Conservation (phyloP, 1,140 invertebrate genomes). For the Zaprionus tsacasi region DNA sequence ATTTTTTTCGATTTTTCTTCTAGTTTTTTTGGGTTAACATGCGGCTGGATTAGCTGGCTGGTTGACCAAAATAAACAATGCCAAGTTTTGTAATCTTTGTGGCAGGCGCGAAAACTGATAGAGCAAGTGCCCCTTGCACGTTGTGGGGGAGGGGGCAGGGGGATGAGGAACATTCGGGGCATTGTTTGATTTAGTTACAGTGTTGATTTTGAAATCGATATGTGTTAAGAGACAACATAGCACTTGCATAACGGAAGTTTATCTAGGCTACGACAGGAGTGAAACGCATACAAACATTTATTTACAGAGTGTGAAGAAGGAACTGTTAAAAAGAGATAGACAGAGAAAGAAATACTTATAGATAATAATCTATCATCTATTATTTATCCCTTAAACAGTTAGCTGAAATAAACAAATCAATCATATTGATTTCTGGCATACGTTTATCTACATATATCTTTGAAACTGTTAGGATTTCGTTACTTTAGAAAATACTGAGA, state of each 20-base stretch:
- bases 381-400: background rate
- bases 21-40: slow-evolving; percentile 62
- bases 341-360: slow-evolving; percentile 9
- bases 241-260: slow-evolving; percentile 62
- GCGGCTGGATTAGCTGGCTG: slow-evolving; percentile 47
- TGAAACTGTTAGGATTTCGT: too few relatives aligned
- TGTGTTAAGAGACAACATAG: slow-evolving; percentile 16
- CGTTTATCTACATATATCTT: too few relatives aligned
- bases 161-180: slow-evolving; percentile 12
- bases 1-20: slow-evolving; percentile 11
- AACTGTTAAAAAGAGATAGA: background rate
- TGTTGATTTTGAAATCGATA: slow-evolving; percentile 76
- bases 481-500: too few relatives aligned
- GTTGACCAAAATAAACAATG: slow-evolving; percentile 74
- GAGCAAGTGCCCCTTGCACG: slow-evolving; percentile 54
- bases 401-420: background rate
- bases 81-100: slow-evolving; percentile 65
- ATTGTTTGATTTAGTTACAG: slow-evolving; percentile 31
- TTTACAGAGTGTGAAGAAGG: slow-evolving; percentile 5
- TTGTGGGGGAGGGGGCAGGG: background rate
- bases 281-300: background rate
- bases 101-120: slow-evolving; percentile 60
- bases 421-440: background rate
- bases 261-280: slow-evolving; percentile 13
- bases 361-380: too few relatives aligned